A percentile compares a stretch with the other conserved stretches of the same genome.
Evolutionary conservation across 2,113 vertebrate species (phyloP).

Genomic region (Alaudala cheleensis): DNA sequence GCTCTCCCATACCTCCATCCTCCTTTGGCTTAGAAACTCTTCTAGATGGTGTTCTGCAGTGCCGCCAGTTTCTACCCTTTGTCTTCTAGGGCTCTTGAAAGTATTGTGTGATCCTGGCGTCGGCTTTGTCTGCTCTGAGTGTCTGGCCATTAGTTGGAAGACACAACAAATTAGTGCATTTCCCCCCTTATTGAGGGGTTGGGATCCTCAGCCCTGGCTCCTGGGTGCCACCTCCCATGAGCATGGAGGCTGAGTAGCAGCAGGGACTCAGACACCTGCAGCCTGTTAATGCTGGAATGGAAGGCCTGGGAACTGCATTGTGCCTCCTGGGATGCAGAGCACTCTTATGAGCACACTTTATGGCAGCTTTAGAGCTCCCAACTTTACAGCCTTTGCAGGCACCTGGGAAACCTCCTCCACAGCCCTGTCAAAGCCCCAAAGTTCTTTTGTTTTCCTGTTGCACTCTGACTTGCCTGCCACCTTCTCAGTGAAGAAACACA

Average conservation of each 20-base stretch:
- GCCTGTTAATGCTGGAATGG: not conserved
- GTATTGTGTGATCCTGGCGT: slow-evolving; percentile 55
- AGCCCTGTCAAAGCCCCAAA: not conserved
- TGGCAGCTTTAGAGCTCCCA: not conserved
- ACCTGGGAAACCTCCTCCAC: not conserved
- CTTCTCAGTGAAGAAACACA: not conserved
- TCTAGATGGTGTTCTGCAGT: slow-evolving; percentile 57
- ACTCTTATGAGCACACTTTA: not conserved
- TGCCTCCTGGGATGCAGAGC: not conserved
- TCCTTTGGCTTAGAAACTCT: slow-evolving; percentile 60
- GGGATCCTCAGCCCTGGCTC: not conserved
- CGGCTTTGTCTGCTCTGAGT: slow-evolving; percentile 56
- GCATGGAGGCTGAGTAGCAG: not conserved
- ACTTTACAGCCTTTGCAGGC: not conserved
- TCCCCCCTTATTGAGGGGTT: not conserved
- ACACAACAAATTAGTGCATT: slow-evolving; percentile 65
- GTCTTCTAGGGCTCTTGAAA: slow-evolving; percentile 57
- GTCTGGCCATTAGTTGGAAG: slow-evolving; percentile 68
- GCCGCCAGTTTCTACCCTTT: slow-evolving; percentile 49
- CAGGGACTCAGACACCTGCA: not conserved
- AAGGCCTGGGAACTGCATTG: not conserved
- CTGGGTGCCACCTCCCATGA: not conserved
- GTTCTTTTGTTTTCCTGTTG: not conserved
- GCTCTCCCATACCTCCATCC: slow-evolving; percentile 58
- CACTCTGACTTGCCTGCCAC: not conserved